These are phyloP conservation scores for Agrochola macilenta DNA, from an alignment of 2,888 invertebrate species.

Conservation along the genomic window DNA sequence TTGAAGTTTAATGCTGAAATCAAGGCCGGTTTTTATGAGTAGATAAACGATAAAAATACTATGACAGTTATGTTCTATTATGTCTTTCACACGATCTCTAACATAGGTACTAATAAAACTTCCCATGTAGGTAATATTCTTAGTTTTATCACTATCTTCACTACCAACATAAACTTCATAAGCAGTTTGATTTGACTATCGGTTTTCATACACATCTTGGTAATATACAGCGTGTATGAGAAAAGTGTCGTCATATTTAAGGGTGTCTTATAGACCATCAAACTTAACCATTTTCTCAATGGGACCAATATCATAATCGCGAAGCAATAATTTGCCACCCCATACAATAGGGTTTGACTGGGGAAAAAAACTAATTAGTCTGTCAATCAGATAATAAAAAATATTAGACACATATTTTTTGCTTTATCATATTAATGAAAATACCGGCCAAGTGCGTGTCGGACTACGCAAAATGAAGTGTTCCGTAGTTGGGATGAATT, in stretches of 20 bases:
- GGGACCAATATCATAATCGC: background rate
- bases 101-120: conserved; percentile 4
- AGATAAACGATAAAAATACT: background rate
- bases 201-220: background rate
- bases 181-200: background rate
- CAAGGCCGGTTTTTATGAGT: background rate
- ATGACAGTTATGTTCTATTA: no score
- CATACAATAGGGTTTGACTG: no score
- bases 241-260: background rate
- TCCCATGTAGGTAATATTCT: background rate
- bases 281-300: background rate
- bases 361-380: no score
- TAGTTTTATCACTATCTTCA: conserved; percentile 8
- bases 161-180: background rate
- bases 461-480: no score
- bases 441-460: no score
- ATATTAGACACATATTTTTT: no score
- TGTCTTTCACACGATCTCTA: background rate
- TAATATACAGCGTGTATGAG: background rate
- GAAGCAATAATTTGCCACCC: background rate
- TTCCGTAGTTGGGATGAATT: no score
- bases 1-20: background rate
- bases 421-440: no score
- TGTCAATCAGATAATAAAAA: no score
- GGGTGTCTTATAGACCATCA: no score